Conservation (phyloP, 2,113 vertebrate genomes). For the Dolichotis patagonum region DNA sequence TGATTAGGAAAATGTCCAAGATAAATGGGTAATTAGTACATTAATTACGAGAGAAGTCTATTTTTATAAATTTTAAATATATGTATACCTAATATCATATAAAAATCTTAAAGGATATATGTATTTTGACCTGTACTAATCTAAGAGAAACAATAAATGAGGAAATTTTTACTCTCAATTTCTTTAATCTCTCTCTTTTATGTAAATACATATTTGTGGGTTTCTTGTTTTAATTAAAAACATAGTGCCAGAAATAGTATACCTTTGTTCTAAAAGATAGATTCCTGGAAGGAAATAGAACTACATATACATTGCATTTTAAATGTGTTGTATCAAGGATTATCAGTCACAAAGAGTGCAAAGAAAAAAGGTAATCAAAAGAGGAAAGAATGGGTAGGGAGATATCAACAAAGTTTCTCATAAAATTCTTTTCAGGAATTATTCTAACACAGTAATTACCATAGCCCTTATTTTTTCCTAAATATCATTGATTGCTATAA, state of each 20-base stretch:
- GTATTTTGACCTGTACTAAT: background rate
- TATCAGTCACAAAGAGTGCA: background rate
- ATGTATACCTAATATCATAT: background rate
- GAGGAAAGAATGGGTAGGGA: background rate
- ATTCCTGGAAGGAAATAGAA: background rate
- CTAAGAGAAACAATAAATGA: background rate
- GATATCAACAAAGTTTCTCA: background rate
- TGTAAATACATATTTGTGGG: background rate
- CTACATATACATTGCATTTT: background rate
- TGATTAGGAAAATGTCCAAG: background rate
- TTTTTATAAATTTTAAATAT: background rate
- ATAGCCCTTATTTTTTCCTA: background rate
- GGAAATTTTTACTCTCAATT: background rate
- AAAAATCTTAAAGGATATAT: background rate
- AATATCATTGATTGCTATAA: background rate
- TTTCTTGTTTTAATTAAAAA: background rate
- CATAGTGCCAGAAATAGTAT: background rate
- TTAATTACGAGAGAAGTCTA: background rate
- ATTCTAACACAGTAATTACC: background rate
- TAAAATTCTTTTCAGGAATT: background rate
- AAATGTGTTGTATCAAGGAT: background rate
- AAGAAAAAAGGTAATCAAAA: background rate
- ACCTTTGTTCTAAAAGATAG: background rate
- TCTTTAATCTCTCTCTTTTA: background rate
- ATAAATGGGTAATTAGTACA: background rate